These are phyloP conservation scores for Redunca redunca DNA, from an alignment of 2,113 vertebrate genomes.

Conservation along the genomic window DNA sequence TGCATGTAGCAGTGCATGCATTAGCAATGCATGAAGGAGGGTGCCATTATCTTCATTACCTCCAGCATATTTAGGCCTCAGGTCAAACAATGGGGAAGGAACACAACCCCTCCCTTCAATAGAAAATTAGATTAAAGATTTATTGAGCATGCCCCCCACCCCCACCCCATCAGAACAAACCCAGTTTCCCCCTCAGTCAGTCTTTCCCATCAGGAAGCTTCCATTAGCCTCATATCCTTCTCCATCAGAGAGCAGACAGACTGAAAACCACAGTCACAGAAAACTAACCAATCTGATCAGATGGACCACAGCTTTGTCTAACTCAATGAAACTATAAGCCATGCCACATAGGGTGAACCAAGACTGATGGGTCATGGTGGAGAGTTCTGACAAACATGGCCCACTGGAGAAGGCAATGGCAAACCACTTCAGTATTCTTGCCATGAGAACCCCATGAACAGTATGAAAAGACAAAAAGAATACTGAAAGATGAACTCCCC, in stretches of 20 bases:
- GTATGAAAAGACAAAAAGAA: background rate
- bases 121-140: background rate
- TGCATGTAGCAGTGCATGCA: too few species aligned
- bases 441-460: background rate
- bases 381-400: background rate
- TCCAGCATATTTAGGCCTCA: background rate
- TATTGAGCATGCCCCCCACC: background rate
- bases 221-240: background rate
- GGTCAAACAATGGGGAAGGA: background rate
- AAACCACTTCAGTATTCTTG: background rate
- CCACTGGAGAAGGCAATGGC: background rate
- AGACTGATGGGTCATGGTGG: background rate
- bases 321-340: background rate
- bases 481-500: too few species aligned
- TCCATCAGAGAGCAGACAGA: background rate
- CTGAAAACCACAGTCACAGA: background rate
- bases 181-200: background rate
- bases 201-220: background rate
- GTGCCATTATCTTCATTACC: background rate
- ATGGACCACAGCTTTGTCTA: background rate
- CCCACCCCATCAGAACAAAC: background rate
- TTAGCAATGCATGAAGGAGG: background rate
- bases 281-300: background rate
- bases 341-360: background rate
- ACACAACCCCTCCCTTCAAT: background rate